Base-by-base conservation (phyloP, 2,888 invertebrate genomes). In the Drosophila nr. perissopoda region DNA sequence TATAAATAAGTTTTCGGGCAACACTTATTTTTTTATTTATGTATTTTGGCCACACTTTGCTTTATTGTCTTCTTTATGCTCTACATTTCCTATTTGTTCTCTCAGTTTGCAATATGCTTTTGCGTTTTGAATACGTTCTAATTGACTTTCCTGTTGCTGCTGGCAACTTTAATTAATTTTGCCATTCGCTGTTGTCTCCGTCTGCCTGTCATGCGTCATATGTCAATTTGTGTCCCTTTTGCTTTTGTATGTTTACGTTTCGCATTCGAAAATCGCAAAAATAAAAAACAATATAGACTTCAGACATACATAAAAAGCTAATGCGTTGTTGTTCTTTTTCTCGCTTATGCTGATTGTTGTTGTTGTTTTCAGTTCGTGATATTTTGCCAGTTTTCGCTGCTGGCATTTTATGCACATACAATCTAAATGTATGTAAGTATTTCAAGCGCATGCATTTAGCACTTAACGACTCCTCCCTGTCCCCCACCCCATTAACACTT, bases 391-490 rank as follows among this genome's bases (percentile, higher is more conserved):
- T 81, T 83, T 81, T 65, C 38, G 69, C 51, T 65, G 64, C 53
- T 83, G 57, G 33, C 57, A 67, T 71, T 80, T 66, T 73, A 59
- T 74, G 69, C 65, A 68, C 80, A 80, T 78, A 45, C 45, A 45
- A 45, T 25, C 27, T 25, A 45, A 25, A 45, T 45, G 8, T 27
- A 45, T 25, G 25, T 45, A 25, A 45, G 45, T 25, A 68, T 78
- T 84, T 74, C 36, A 61, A 69, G 54, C 71, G 60, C 69, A 62
- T 69, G 53, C 65, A 87, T 80, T 84, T 84, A 87, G 62, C 83
- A 82, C 71, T 65, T 65, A 57, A 54, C 56, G 49, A 52, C 31
- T 6, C 45, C 53, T 29, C 7, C 11, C 29, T n/a, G 33, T n/a
- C 7, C 36, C 18, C 13, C n/a, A 33, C 5, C 45, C 25, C 11